Conservation (phyloP, 2,113 vertebrate genomes). For the human (Homo sapiens) region DNA sequence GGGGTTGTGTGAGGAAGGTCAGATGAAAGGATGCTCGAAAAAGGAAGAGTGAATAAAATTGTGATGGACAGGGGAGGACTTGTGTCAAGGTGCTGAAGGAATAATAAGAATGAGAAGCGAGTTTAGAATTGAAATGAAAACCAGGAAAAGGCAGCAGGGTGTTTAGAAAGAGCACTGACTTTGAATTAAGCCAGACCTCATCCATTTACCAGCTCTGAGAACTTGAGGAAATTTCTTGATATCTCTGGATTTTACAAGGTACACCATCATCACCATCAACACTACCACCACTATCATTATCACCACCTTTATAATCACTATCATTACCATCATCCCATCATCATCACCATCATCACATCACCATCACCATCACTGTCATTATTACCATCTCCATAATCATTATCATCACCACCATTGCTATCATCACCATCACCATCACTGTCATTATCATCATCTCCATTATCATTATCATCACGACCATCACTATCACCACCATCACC, state of each 20-base stretch:
- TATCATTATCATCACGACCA: background rate
- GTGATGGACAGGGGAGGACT: background rate
- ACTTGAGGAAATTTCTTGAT: background rate
- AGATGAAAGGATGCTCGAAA: background rate
- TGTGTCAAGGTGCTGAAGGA: background rate
- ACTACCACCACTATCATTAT: fast-evolving
- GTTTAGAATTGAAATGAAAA: background rate
- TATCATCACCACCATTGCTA: background rate
- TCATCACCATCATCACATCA: background rate
- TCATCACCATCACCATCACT: background rate
- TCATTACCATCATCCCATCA: background rate
- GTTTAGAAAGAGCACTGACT: background rate
- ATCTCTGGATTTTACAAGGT: background rate
- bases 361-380: background rate
- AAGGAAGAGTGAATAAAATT: background rate
- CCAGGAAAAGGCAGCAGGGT: background rate
- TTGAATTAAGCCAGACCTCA: background rate
- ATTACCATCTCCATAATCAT: no score
- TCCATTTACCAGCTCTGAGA: background rate
- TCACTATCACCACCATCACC: no score
- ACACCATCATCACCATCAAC: background rate
- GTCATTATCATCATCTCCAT: background rate
- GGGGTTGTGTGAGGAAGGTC: constrained; percentile 3
- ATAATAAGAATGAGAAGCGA: background rate
- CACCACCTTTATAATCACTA: background rate